Evolutionary conservation across 2,113 vertebrate species (phyloP).

Genomic region (Misgurnus mizolepis): DNA sequence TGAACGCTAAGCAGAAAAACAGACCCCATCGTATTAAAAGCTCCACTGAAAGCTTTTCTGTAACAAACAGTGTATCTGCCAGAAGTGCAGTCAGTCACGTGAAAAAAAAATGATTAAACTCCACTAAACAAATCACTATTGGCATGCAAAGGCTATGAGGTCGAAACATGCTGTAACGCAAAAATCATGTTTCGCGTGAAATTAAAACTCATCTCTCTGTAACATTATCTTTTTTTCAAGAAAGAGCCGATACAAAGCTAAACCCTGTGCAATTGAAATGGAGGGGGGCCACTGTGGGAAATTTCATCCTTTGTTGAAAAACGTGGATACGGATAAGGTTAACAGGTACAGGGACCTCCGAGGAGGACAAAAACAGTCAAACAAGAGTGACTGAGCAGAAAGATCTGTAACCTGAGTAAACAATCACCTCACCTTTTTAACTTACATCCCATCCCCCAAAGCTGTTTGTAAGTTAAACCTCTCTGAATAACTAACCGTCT

Average conservation of each 20-base stretch:
- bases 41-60: background rate
- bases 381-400: slow-evolving; percentile 32
- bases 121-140: background rate
- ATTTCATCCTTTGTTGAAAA: slow-evolving; percentile 25
- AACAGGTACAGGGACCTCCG: slow-evolving; percentile 13
- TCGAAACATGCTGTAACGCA: background rate
- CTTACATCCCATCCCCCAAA: slow-evolving; percentile 1
- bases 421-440: slow-evolving; percentile 58
- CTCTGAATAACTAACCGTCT: background rate
- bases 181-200: slow-evolving; percentile 7
- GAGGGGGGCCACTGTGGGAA: slow-evolving; percentile 1
- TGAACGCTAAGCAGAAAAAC: slow-evolving; percentile 33
- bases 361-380: slow-evolving; percentile 38
- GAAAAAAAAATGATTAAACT: background rate
- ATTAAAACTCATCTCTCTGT: slow-evolving; percentile 17
- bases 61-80: slow-evolving; percentile 13
- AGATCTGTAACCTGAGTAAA: slow-evolving; percentile 60
- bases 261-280: slow-evolving; percentile 11
- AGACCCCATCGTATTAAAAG: background rate
- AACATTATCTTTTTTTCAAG: background rate
- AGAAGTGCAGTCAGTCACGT: background rate
- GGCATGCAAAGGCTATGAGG: background rate
- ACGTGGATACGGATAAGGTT: background rate
- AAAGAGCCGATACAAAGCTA: background rate
- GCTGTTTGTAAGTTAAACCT: slow-evolving; percentile 8